Evolutionary conservation across 2,888 invertebrate genomes (phyloP), one percentile per base, ranked within the genome.

Genomic region (Dascillus cervinus): DNA sequence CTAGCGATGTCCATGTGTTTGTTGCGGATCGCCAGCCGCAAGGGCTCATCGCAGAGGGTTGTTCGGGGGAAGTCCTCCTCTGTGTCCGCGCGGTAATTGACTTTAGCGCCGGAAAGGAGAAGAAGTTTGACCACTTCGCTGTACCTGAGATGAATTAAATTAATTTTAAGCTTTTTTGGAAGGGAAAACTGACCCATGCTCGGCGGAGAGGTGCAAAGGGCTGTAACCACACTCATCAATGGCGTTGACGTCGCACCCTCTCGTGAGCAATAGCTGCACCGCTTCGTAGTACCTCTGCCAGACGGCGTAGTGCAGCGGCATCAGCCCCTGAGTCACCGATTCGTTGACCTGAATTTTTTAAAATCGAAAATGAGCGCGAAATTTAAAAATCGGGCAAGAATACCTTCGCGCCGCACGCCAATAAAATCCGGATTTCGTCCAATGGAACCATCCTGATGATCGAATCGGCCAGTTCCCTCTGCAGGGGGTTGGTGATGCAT

Each of bases 171-270:
- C n/a, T n/a, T n/a, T n/a, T n/a, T n/a, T n/a, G n/a, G n/a, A n/a
- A n/a, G n/a, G n/a, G n/a, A 15, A 15, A 22, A 62, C 62, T 57
- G 67, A 83, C 67, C 88, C 89, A 53, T 86, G 85, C 50, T 91
- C 87, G 1, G 91, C 85, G n/a, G 88, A 85, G 6, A 94, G 71
- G 66, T 94, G 94, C 23, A 94, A 64, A 0, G 92, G 85, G 34
- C 90, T 87, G 63, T 91, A 92, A 0, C 92, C 94, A 47, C 90
- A 88, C 56, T 90, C 89, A 53, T 91, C 90, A 1, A 78, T 74
- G 0, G 85, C 84, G 57, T 88, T 81, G 17, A 87, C 78, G 55
- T 88, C 80, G 48, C 86, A 81, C 4, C 88, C 89, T 17, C 87
- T 69, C 0, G 87, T 85, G 22, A 92, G 67, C 26, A 92, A 67